phyloP scores from a whole-genome alignment of 1,140 invertebrate species.

The Druon quercuslanigerum region DNA sequence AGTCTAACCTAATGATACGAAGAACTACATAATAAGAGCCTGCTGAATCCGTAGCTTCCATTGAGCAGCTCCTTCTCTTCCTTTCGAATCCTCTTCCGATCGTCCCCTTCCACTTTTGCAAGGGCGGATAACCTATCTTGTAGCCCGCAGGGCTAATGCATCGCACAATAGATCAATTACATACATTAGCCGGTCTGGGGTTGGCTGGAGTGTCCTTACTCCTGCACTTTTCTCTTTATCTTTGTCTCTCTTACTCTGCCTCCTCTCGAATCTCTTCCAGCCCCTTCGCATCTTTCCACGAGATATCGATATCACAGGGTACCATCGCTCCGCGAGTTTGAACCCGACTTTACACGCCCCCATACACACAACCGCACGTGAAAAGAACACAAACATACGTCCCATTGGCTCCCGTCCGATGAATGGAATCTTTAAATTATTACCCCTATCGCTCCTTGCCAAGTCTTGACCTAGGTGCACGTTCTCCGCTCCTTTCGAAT shows the following conservation, averaged over 20 bases:
- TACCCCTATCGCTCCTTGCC: conserved; percentile 46
- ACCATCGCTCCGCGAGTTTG: conserved; percentile 32
- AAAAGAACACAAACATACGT: conserved; percentile 13
- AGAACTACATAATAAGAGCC: conserved; percentile 32
- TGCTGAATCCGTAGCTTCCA: neutral
- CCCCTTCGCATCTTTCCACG: neutral
- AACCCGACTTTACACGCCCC: conserved; percentile 27
- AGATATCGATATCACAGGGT: conserved; percentile 57
- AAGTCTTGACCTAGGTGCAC: conserved; percentile 52
- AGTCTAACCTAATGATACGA: conserved; percentile 43
- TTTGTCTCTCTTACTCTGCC: conserved; percentile 37
- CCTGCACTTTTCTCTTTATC: conserved; percentile 41
- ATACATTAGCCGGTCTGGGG: conserved; percentile 65
- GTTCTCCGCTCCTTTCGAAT: conserved; percentile 16
- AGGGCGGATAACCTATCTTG: conserved; percentile 50
- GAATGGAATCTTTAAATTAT: conserved; percentile 60
- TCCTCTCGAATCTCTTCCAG: conserved; percentile 10
- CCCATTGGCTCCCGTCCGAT: conserved; percentile 38
- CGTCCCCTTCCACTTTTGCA: conserved; percentile 20
- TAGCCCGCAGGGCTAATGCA: conserved; percentile 66
- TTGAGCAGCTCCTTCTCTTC: conserved; percentile 19
- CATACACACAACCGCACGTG: conserved; percentile 29
- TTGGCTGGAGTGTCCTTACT: conserved; percentile 54
- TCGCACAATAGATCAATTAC: conserved; percentile 74
- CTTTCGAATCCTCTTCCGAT: conserved; percentile 6